A percentile compares a stretch with the other conserved stretches of the same genome.
These are phyloP conservation scores for Adineta ricciae DNA, from an alignment of 2,888 invertebrate species.

Conservation along the genomic window DNA sequence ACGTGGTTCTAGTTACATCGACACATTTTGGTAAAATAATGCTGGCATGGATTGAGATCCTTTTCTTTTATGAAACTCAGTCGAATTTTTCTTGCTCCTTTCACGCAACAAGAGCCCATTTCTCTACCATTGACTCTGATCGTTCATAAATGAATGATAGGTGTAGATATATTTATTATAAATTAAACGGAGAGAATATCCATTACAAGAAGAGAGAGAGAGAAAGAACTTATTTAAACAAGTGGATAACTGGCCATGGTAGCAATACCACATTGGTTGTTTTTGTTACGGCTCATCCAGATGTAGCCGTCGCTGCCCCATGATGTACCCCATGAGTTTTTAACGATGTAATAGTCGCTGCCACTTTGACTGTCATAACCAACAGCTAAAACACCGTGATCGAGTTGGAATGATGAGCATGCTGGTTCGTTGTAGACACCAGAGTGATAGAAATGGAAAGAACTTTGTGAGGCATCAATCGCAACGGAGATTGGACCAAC, in stretches of 20 bases:
- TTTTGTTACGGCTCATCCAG: conserved; percentile 70
- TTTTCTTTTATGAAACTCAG: too few species aligned
- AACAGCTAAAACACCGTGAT: conserved; percentile 36
- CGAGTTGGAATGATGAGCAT: conserved; percentile 31
- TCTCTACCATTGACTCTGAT: too few species aligned
- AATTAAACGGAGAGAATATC: too few species aligned
- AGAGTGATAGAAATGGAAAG: conserved; percentile 35
- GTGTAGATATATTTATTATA: too few species aligned
- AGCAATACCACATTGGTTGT: conserved; percentile 79
- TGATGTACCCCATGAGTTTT: conserved; percentile 57
- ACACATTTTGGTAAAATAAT: background rate
- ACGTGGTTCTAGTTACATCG: background rate
- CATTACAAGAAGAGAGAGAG: too few species aligned
- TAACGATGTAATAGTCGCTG: conserved; percentile 36
- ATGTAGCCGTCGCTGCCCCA: conserved; percentile 80
- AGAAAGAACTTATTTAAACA: conserved; percentile 55
- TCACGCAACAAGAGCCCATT: too few species aligned
- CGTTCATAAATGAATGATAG: too few species aligned
- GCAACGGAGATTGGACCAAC: conserved; percentile 36
- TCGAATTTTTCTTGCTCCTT: too few species aligned
- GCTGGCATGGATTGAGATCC: too few species aligned
- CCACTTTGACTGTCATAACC: conserved; percentile 36
- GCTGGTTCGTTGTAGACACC: conserved; percentile 36
- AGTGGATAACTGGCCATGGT: conserved; percentile 71
- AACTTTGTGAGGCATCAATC: conserved; percentile 34